Evolutionary conservation across 2,888 invertebrate genomes (phyloP), one percentile per base, ranked within the genome.

Genomic region (Lamellibrachia columna): DNA sequence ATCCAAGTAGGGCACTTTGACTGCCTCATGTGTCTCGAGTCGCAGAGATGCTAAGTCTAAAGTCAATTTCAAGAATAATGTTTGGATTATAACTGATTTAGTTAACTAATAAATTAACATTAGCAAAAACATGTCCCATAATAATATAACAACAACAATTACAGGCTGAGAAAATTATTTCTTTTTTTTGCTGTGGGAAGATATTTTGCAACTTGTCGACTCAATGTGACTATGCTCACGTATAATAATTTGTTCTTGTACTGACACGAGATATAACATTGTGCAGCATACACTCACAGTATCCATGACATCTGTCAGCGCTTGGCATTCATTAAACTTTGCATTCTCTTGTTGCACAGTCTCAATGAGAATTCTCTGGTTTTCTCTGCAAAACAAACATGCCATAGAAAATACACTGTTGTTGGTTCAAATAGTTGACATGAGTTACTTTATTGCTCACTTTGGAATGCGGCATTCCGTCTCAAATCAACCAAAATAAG

Each of bases 321-420:
- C 94, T 28, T 94, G 94, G 91, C 95, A 95, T 15, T 96, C 96
- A 40, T 92, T 91, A 93, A 96, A 96, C 94, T 96, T 96, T 53
- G 95, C 93, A 93, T 96, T 96, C 94, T 96, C 96, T 93, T 96
- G 96, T 93, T 96, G 95, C 53, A 96, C 94, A 28, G 96, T 96
- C 93, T 96, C 96, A 55, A 96, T 95, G 15, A 96, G 94, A 60
- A 96, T 95, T 91, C 94, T 95, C 93, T 96, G 96, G 92, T 95
- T 96, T 91, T 95, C 95, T 92, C 96, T 96, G 95, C 96, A 95
- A 96, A 96, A 90, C 95, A 95, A 92, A 96, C 95, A 55, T 40
- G 40, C 40, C 40, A 0, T 40, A 40, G 40, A 6, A 75, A 22
- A 75, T 75, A 22, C 15, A 75, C 22, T 75, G 75, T 75, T 75